Conservation (phyloP, 35 echinoderm and acorn worm genomes). For the Diadema setosum region DNA sequence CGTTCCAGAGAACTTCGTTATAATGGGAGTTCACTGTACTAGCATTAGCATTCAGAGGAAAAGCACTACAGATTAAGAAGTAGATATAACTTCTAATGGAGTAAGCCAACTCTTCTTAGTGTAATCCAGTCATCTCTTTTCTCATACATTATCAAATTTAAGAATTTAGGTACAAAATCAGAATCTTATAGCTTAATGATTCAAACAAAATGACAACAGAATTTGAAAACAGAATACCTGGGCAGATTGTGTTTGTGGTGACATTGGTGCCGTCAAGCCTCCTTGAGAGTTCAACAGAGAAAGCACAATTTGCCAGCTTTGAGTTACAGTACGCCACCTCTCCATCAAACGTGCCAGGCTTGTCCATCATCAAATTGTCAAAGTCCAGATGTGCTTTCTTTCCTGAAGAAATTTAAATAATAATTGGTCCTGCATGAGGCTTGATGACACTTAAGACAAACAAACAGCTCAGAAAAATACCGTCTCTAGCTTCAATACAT, state of each 20-base stretch:
- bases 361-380: slow-evolving; percentile 73
- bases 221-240: slow-evolving; percentile 18
- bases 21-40: too few species aligned
- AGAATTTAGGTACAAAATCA: too few species aligned
- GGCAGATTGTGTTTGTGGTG: slow-evolving; percentile 56
- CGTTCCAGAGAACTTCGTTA: too few species aligned
- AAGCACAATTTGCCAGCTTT: slow-evolving; percentile 80
- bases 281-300: slow-evolving; percentile 69
- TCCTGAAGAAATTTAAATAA: too few species aligned
- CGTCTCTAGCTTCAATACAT: background rate
- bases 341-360: slow-evolving; percentile 28
- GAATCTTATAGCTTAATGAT: background rate
- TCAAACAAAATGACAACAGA: background rate
- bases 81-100: too few species aligned
- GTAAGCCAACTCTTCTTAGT: too few species aligned
- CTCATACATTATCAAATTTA: too few species aligned
- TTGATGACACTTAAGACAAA: too few species aligned
- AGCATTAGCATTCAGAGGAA: too few species aligned
- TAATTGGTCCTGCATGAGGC: too few species aligned
- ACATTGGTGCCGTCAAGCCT: slow-evolving; percentile 66
- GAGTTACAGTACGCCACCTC: slow-evolving; percentile 66
- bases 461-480: background rate
- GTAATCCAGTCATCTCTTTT: too few species aligned
- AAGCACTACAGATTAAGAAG: too few species aligned
- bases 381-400: slow-evolving; percentile 46